phyloP scores from a whole-genome alignment of 2,888 invertebrate species.

The Ligdia adustata region DNA sequence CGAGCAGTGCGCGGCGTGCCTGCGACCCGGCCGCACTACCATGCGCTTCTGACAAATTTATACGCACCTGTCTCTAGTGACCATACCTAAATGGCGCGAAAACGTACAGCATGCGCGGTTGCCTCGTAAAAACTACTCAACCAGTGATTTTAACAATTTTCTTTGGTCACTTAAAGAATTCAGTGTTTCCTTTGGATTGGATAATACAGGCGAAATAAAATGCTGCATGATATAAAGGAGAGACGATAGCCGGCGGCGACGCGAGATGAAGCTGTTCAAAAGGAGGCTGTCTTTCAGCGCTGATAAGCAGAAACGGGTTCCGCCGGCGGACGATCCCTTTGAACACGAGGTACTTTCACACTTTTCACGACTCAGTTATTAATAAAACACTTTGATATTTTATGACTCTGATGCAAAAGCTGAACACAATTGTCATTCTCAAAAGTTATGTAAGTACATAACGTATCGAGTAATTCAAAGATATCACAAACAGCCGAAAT shows the following conservation, averaged over 20 bases:
- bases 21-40: constrained; percentile 69
- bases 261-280: constrained; percentile 80
- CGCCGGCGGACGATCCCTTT: constrained; percentile 74
- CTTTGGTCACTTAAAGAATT: constrained; percentile 52
- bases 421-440: neutral
- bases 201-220: constrained; percentile 13
- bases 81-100: constrained; percentile 53
- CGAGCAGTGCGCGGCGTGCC: constrained; percentile 74
- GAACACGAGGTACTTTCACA: constrained; percentile 72
- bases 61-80: constrained; percentile 27
- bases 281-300: constrained; percentile 78
- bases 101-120: constrained; percentile 48
- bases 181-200: constrained; percentile 16
- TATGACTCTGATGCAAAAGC: neutral
- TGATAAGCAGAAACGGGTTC: constrained; percentile 79
- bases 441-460: no score
- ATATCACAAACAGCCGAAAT: neutral
- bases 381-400: constrained; percentile 32
- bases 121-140: constrained; percentile 52
- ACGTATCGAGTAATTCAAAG: neutral
- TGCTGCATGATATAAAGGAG: constrained; percentile 45
- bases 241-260: constrained; percentile 48
- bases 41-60: constrained; percentile 46
- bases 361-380: constrained; percentile 26
- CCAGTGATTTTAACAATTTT: constrained; percentile 49